A percentile compares a stretch with the other conserved stretches of the same genome.
phyloP scores from a whole-genome alignment of 1,140 invertebrate species.

The Cheumatopsyche charites region DNA sequence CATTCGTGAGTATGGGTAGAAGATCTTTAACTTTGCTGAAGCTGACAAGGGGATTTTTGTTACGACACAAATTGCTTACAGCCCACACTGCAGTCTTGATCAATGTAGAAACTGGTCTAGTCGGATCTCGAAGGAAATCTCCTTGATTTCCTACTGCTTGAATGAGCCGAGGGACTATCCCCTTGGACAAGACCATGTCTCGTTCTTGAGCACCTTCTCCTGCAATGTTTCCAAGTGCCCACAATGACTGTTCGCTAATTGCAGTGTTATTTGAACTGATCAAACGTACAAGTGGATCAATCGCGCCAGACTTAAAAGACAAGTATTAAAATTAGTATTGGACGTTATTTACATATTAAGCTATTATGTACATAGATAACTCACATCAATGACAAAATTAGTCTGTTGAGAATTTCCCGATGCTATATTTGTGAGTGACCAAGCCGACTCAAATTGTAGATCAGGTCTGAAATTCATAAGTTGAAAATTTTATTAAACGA shows the following conservation, averaged over 20 bases:
- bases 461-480: conserved; percentile 75
- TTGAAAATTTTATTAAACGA: background rate
- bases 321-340: conserved; percentile 5
- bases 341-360: background rate
- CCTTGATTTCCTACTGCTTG: conserved; percentile 62
- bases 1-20: conserved; percentile 77
- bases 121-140: conserved; percentile 47
- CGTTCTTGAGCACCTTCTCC: conserved; percentile 81
- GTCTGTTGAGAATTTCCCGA: conserved; percentile 93
- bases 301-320: conserved; percentile 70
- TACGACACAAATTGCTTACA: conserved; percentile 90
- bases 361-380: background rate
- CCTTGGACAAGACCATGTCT: conserved; percentile 74
- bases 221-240: conserved; percentile 97
- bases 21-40: conserved; percentile 79
- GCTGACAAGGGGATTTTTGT: conserved; percentile 86
- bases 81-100: conserved; percentile 82
- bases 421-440: conserved; percentile 98
- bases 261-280: conserved; percentile 74
- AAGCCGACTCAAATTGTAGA: conserved; percentile 96
- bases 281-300: conserved; percentile 82
- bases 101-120: conserved; percentile 53
- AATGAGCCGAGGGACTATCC: conserved; percentile 71
- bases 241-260: conserved; percentile 95
- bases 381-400: conserved; percentile 77